phyloP scores from a whole-genome alignment of 2,888 invertebrate genomes.

The Macrosoma leucophasiata region DNA sequence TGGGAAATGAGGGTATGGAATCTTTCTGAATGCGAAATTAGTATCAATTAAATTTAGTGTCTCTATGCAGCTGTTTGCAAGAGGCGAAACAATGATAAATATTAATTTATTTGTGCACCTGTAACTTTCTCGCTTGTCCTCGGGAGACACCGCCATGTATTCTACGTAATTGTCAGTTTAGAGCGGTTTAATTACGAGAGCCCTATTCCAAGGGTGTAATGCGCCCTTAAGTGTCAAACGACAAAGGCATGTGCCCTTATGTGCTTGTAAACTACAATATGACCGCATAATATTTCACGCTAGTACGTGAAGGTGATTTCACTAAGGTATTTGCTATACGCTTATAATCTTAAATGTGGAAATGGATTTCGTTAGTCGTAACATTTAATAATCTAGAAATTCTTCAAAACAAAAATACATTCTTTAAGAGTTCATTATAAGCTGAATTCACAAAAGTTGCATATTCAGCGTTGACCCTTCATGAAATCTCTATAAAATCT shows the following conservation, averaged over 20 bases:
- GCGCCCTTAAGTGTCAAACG: constrained; percentile 56
- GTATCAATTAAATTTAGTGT: constrained; percentile 12
- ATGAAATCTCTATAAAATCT: no score
- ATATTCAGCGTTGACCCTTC: no score
- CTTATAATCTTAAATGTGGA: no score
- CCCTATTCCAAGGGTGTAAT: constrained; percentile 64
- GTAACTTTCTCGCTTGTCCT: constrained; percentile 22
- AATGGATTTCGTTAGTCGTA: no score
- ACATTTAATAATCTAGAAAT: no score
- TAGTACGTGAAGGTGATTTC: constrained; percentile 35
- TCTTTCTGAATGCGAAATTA: background rate
- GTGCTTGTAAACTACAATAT: constrained; percentile 63
- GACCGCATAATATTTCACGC: constrained; percentile 29
- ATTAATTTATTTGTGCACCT: constrained; percentile 24
- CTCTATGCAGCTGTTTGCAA: no score
- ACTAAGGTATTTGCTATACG: no score
- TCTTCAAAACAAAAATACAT: no score
- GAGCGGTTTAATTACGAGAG: constrained; percentile 68
- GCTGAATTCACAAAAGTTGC: no score
- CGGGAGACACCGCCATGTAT: constrained; percentile 25
- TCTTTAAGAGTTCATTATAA: no score
- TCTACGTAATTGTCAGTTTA: constrained; percentile 58
- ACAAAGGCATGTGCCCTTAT: constrained; percentile 39
- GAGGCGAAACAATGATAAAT: no score
- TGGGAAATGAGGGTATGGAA: no score